These are phyloP conservation scores for Anastatus disparis DNA, from an alignment of 1,140 invertebrate species.

Conservation along the genomic window DNA sequence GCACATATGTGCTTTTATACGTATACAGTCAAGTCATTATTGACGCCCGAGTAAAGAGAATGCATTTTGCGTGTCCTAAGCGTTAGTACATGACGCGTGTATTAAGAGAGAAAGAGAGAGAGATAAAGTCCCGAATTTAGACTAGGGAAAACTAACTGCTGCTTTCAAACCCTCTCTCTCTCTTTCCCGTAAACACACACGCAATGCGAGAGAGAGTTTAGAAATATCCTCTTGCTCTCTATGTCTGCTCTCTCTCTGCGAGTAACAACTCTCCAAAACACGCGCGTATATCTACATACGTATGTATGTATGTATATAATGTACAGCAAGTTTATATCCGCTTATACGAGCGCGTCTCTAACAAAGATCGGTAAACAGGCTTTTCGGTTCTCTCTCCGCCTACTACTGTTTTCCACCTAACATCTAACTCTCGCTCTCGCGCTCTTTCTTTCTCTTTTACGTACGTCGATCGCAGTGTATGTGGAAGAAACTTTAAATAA, in stretches of 20 bases:
- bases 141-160: slow-evolving; percentile 18
- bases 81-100: slow-evolving; percentile 7
- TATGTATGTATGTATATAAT: no score
- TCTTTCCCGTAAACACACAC: slow-evolving; percentile 38
- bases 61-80: neutral
- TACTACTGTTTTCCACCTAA: neutral
- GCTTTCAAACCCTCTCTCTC: no score
- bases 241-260: slow-evolving; percentile 7
- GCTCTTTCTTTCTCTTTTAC: no score
- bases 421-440: no score
- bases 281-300: slow-evolving; percentile 12
- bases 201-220: slow-evolving; percentile 30
- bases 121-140: slow-evolving; percentile 35
- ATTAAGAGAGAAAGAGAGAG: no score
- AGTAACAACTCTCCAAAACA: slow-evolving; percentile 8
- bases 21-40: slow-evolving; percentile 41
- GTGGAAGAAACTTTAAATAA: no score
- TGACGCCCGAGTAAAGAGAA: slow-evolving; percentile 37
- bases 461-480: no score
- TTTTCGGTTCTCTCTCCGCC: slow-evolving; percentile 13
- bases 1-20: no score
- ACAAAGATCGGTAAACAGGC: slow-evolving; percentile 35
- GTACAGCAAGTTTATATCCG: slow-evolving; percentile 43
- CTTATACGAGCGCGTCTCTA: slow-evolving; percentile 30
- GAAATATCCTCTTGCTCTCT: slow-evolving; percentile 31